phyloP scores from a whole-genome alignment of 2,888 invertebrate genomes.

The Drosophila acutilabella region DNA sequence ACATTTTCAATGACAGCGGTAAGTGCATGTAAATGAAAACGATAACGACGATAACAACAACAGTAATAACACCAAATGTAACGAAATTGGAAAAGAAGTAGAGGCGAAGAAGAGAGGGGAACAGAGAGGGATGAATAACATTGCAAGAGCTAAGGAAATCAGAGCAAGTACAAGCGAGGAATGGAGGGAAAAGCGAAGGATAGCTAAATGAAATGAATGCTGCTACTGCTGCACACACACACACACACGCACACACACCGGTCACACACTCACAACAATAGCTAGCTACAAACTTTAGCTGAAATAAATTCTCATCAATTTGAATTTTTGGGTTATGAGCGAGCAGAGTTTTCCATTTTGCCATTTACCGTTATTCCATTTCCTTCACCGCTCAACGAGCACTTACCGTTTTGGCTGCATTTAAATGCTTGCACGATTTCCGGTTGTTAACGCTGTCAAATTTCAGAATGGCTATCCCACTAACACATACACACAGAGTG shows the following conservation, averaged over 20 bases:
- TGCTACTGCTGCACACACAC: slow-evolving; percentile 2
- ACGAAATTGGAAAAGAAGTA: not conserved
- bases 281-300: slow-evolving; percentile 48
- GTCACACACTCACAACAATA: slow-evolving; percentile 15
- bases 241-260: slow-evolving; percentile 19
- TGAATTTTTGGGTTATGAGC: slow-evolving; percentile 66
- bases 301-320: slow-evolving; percentile 75
- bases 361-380: not conserved
- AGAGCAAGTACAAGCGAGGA: not conserved
- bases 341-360: not conserved
- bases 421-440: slow-evolving; percentile 81
- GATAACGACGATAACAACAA: slow-evolving; percentile 28
- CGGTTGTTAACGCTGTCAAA: slow-evolving; percentile 74
- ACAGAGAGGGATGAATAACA: not conserved
- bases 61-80: slow-evolving; percentile 8
- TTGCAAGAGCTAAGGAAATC: not conserved
- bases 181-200: slow-evolving; percentile 3
- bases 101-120: not conserved
- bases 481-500: not conserved
- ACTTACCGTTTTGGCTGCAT: slow-evolving; percentile 69
- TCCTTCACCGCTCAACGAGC: slow-evolving; percentile 27
- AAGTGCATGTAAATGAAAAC: slow-evolving; percentile 78
- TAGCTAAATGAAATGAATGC: slow-evolving; percentile 44
- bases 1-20: slow-evolving; percentile 79
- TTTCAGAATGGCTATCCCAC: slow-evolving; percentile 73